Conservation (phyloP, 1,140 invertebrate species). For the Caerostris extrusa region DNA sequence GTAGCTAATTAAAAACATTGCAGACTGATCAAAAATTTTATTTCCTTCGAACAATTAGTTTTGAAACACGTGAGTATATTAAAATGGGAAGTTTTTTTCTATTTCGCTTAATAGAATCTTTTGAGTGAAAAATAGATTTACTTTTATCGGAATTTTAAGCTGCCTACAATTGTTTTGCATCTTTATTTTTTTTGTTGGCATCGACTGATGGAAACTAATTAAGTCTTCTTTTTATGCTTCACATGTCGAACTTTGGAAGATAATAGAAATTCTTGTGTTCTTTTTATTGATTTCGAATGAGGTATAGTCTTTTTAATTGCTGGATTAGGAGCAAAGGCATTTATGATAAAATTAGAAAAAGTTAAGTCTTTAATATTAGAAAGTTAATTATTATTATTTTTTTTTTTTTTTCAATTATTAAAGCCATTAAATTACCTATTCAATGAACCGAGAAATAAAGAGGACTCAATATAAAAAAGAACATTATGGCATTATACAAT, state of each 20-base stretch:
- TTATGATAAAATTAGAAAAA: not conserved
- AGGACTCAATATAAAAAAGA: no score
- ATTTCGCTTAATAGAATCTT: not conserved
- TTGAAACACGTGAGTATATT: not conserved
- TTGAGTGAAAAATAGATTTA: not conserved
- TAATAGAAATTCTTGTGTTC: not conserved
- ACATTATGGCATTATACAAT: no score
- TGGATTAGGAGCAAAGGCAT: not conserved
- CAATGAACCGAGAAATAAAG: no score
- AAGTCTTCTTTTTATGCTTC: constrained; percentile 6
- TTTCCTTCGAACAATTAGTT: constrained; percentile 14
- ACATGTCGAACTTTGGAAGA: not conserved
- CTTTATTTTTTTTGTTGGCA: not conserved
- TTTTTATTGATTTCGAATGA: not conserved
- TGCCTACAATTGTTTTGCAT: not conserved
- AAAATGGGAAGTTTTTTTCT: not conserved
- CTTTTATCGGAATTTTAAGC: not conserved
- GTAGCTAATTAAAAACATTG: constrained; percentile 25
- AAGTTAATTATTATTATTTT: not conserved
- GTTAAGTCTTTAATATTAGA: not conserved
- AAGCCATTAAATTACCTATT: no score
- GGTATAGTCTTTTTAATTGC: not conserved
- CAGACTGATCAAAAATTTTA: constrained; percentile 15
- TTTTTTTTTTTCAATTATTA: not conserved
- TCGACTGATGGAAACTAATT: constrained; percentile 16